Percentiles rank a stretch among this genome's conserved stretches.
Conservation (phyloP, 2,797 vertebrate genomes). For the Paramormyrops hopkinsi region DNA sequence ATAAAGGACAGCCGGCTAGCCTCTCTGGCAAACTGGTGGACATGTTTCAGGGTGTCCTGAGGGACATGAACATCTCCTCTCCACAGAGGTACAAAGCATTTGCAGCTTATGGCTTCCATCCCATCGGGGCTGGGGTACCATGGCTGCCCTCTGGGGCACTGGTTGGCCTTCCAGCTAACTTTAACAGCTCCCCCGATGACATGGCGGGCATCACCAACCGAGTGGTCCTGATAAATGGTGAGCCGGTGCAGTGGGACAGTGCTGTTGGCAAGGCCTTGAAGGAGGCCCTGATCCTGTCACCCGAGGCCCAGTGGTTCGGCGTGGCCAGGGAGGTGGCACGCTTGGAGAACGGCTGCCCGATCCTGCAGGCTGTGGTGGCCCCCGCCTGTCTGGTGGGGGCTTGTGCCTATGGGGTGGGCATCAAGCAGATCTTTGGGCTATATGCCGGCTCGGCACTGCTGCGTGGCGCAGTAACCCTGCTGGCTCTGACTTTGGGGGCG, state of each 20-base stretch:
- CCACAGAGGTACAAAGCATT: conserved; percentile 63
- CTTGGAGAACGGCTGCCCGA: conserved; percentile 58
- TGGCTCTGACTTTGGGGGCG: conserved; percentile 58
- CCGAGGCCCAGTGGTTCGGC: conserved; percentile 77
- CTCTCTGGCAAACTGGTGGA: conserved; percentile 65
- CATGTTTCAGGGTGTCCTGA: conserved; percentile 71
- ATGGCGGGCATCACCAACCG: conserved; percentile 61
- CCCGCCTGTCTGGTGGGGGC: conserved; percentile 72
- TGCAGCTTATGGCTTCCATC: conserved; percentile 78
- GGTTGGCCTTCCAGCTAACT: conserved; percentile 82
- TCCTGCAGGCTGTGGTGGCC: conserved; percentile 64
- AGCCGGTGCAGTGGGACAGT: conserved; percentile 72
- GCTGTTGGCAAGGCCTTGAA: conserved; percentile 59
- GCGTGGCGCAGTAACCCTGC: conserved; percentile 59
- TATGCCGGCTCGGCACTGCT: conserved; percentile 56
- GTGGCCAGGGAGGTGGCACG: conserved; percentile 76
- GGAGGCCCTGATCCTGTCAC: conserved; percentile 72
- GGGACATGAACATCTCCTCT: conserved; percentile 61
- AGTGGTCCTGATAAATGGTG: conserved; percentile 67
- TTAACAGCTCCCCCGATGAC: conserved; percentile 62
- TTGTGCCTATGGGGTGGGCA: conserved; percentile 60
- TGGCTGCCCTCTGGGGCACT: conserved; percentile 73
- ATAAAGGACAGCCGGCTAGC: conserved; percentile 60
- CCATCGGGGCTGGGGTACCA: conserved; percentile 78
- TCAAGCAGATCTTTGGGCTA: conserved; percentile 75